Base-by-base conservation (phyloP, 2,797 vertebrate species). In the Onychomys torridus region DNA sequence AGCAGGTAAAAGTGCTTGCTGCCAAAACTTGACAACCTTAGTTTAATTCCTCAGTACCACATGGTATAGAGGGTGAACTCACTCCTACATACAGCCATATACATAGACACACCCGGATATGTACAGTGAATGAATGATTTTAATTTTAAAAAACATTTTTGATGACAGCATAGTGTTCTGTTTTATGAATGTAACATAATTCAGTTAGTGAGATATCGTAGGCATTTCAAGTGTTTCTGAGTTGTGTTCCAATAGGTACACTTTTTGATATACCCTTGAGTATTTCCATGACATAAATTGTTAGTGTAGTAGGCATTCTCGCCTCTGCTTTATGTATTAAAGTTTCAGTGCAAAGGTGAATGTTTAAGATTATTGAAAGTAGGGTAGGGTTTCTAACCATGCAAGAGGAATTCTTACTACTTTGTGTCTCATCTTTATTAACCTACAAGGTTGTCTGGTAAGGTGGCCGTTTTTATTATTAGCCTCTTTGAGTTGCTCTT, bases 341-440 rank as follows among this genome's bases (percentile, higher is more conserved):
- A 37, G 34, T 81, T 81, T 57, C 34, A 57, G 1, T 81, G 34
- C 55, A 59, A 49, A 86, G 32, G 7, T n/a, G 61, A 73, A 63
- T 49, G 52, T 92, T 78, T 52, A 91, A 7, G 46, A 43, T 90
- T 91, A 40, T 81, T 95, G 71, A 87, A 94, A 91, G 61, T 34
- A 67, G 43, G 19, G 43, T 40, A 84, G 37, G 7, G 67, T 93
- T 89, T 92, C 57, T 57, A 89, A 75, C 23, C 29, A 7, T 63
- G 63, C 78, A 96, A 82, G 69, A 97, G 25, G 32, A 85, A 86
- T 90, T 94, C 29, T 89, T 95, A 46, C 9, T 10, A 34, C 57
- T 84, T 91, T 91, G 6, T 90, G 21, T 88, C 46, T 92, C 2
- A 2, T 81, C 11, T 40, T 90, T 43, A 57, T 61, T 91, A 71